These are phyloP conservation scores for Gopherus flavomarginatus DNA, from an alignment of 2,113 vertebrate species.

Conservation along the genomic window DNA sequence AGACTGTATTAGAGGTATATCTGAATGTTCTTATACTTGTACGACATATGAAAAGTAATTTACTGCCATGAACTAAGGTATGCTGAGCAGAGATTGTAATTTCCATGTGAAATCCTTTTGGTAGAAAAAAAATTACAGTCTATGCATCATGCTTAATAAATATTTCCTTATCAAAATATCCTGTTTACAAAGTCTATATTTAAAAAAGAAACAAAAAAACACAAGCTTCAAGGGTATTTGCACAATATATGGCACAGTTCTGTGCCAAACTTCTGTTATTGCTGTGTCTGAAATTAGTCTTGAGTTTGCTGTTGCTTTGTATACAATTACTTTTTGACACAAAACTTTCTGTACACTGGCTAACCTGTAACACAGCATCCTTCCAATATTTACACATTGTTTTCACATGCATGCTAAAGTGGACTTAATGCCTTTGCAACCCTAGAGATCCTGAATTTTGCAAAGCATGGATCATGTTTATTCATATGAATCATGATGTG, in stretches of 20 bases:
- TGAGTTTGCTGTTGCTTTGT: neutral
- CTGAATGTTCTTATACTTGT: neutral
- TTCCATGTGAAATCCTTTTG: slow-evolving; percentile 38
- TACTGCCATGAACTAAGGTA: slow-evolving; percentile 32
- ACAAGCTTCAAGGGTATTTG: neutral
- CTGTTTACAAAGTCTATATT: neutral
- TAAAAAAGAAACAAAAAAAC: neutral
- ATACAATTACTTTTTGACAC: neutral
- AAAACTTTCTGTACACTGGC: neutral
- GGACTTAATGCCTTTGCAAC: neutral
- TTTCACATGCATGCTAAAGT: slow-evolving; percentile 5
- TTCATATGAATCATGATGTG: neutral
- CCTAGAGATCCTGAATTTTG: slow-evolving; percentile 4
- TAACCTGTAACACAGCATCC: neutral
- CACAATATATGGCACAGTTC: neutral
- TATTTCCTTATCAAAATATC: slow-evolving; percentile 35
- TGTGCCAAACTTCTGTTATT: neutral
- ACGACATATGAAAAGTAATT: slow-evolving; percentile 29
- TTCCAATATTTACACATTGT: neutral
- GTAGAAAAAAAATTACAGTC: neutral
- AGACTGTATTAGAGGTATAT: neutral
- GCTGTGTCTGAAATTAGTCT: neutral
- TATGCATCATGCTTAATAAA: slow-evolving; percentile 21
- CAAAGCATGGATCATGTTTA: neutral
- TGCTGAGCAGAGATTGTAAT: slow-evolving; percentile 22